These are phyloP conservation scores for Cataglyphis altisquamis DNA, from an alignment of 2,888 invertebrate species.

Conservation along the genomic window DNA sequence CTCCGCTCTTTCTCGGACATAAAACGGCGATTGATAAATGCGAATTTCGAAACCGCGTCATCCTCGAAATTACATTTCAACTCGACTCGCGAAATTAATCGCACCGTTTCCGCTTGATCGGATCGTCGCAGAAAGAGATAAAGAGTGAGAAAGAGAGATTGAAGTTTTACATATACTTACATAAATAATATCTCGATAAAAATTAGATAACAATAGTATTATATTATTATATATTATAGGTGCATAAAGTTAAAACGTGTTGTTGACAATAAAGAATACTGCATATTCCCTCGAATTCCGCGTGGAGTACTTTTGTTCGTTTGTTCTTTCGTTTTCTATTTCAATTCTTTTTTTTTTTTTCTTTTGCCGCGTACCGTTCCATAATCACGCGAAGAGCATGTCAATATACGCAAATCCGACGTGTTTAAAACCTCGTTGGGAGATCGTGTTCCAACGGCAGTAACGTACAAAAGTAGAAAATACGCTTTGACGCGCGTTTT, in stretches of 20 bases:
- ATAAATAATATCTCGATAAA: constrained; percentile 58
- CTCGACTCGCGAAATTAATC: constrained; percentile 10
- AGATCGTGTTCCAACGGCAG: constrained; percentile 73
- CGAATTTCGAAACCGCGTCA: constrained; percentile 12
- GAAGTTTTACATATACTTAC: constrained; percentile 41
- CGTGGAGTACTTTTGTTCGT: constrained; percentile 46
- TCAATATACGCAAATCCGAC: constrained; percentile 56
- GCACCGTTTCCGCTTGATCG: constrained; percentile 9
- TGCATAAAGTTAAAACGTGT: constrained; percentile 64
- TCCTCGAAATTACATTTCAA: constrained; percentile 32
- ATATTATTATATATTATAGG: constrained; percentile 45
- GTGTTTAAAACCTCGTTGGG: constrained; percentile 58
- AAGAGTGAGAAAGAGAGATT: neutral
- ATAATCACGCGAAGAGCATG: constrained; percentile 53
- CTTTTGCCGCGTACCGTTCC: constrained; percentile 43
- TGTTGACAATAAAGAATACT: constrained; percentile 69
- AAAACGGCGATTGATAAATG: constrained; percentile 11
- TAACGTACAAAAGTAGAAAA: constrained; percentile 75
- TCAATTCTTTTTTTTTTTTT: neutral
- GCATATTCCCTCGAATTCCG: constrained; percentile 63
- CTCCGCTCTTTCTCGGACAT: constrained; percentile 3
- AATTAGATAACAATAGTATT: constrained; percentile 69
- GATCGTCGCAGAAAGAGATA: constrained; percentile 1
- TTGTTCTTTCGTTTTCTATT: constrained; percentile 4
- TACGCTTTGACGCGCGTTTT: constrained; percentile 57